phyloP scores from a whole-genome alignment of 2,888 invertebrate genomes.

The Rambutsinella grinnellia region DNA sequence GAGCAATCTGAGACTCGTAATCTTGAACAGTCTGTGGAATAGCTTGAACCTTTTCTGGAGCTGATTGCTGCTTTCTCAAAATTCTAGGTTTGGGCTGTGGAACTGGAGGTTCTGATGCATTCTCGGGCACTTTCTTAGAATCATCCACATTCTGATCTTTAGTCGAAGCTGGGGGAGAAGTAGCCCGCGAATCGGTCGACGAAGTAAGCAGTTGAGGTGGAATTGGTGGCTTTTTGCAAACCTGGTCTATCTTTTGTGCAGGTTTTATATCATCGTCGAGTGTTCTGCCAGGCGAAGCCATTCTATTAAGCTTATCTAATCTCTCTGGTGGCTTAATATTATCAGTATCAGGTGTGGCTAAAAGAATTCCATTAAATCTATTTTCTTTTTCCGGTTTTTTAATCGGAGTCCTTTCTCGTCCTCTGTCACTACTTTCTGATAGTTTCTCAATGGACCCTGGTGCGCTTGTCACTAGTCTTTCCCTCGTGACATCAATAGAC shows the following conservation, averaged over 20 bases:
- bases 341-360: conserved; percentile 9
- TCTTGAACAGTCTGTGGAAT: too few relatives aligned
- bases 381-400: conserved; percentile 27
- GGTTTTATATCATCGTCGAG: neutral
- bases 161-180: too few relatives aligned
- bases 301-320: conserved; percentile 10
- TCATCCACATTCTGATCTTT: neutral
- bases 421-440: neutral
- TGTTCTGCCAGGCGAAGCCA: neutral
- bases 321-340: conserved; percentile 32
- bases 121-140: neutral
- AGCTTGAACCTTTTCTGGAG: conserved; percentile 1
- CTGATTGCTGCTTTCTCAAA: conserved; percentile 27
- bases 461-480: conserved; percentile 1
- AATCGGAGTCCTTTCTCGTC: neutral
- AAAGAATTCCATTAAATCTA: conserved; percentile 32
- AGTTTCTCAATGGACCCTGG: neutral
- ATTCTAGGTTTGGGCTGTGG: conserved; percentile 35
- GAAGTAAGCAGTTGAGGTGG: neutral
- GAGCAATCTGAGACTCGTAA: too few relatives aligned
- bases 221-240: neutral
- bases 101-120: neutral
- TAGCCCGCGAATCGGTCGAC: neutral
- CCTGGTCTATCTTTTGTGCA: neutral
- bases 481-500: neutral